phyloP scores from a whole-genome alignment of 2,797 vertebrate species.

The Sebastes wilsoni region DNA sequence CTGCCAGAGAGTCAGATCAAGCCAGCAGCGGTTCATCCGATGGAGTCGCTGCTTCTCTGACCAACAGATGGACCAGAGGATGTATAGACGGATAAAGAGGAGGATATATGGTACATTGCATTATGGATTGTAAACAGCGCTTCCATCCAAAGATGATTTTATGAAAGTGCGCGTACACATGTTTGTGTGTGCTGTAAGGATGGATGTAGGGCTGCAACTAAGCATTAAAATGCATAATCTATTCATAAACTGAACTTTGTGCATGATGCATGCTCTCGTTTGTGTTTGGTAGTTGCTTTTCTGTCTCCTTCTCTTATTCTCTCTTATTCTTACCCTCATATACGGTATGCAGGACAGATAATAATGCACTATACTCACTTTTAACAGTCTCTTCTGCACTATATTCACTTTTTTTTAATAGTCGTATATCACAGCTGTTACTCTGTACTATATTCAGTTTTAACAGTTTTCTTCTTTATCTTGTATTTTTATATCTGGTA shows the following conservation, averaged over 20 bases:
- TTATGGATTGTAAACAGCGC: not conserved
- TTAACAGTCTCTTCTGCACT: too few species aligned
- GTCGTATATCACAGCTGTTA: not conserved
- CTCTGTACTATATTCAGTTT: too few species aligned
- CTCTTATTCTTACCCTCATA: not conserved
- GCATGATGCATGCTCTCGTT: not conserved
- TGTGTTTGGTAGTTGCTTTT: not conserved
- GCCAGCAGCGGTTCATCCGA: slow-evolving; percentile 32
- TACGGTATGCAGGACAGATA: too few species aligned
- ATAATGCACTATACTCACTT: too few species aligned
- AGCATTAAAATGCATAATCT: too few species aligned
- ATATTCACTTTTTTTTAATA: too few species aligned
- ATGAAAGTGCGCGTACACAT: not conserved
- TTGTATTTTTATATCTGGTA: too few species aligned
- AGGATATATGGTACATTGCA: not conserved
- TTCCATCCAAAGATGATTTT: not conserved
- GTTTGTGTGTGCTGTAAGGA: not conserved
- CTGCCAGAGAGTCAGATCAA: slow-evolving; percentile 56
- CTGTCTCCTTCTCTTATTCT: not conserved
- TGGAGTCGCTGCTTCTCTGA: not conserved
- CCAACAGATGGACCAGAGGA: slow-evolving; percentile 45
- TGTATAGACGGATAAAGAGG: not conserved
- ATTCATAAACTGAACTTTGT: too few species aligned
- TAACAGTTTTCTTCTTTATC: too few species aligned
- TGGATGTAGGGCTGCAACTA: not conserved